These are phyloP conservation scores for Himalopsyche japonica DNA, from an alignment of 2,888 invertebrate genomes.

Conservation along the genomic window DNA sequence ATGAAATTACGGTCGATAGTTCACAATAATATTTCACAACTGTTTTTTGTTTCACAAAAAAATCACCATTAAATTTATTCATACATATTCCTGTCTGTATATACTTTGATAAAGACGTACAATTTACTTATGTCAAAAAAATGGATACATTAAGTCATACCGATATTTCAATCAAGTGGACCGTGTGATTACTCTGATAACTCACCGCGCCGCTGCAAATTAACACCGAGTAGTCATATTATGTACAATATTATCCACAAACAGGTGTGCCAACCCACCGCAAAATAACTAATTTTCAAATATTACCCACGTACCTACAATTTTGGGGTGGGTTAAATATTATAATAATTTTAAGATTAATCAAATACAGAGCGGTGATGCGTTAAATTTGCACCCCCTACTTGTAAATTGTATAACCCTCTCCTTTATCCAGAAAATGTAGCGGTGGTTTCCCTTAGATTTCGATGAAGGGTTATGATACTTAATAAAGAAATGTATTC, in stretches of 20 bases:
- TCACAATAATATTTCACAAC: not conserved
- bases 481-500: not conserved
- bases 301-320: not conserved
- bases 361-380: conserved; percentile 39
- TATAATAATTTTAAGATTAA: conserved; percentile 40
- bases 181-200: conserved; percentile 13
- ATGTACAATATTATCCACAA: conserved; percentile 15
- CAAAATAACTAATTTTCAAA: conserved; percentile 29
- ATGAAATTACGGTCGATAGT: not conserved
- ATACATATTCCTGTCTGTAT: no score
- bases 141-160: not conserved
- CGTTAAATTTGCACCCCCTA: conserved; percentile 30
- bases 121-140: no score
- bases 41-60: no score
- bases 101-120: no score
- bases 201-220: conserved; percentile 21
- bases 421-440: not conserved
- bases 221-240: conserved; percentile 20
- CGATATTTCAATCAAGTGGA: conserved; percentile 19
- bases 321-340: conserved; percentile 33
- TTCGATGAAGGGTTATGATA: not conserved
- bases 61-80: no score
- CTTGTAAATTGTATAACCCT: conserved; percentile 11
- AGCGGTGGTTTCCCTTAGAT: not conserved
- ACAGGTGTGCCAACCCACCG: conserved; percentile 31